Conservation (phyloP, 2,888 invertebrate species). For the Stramonita haemastoma region DNA sequence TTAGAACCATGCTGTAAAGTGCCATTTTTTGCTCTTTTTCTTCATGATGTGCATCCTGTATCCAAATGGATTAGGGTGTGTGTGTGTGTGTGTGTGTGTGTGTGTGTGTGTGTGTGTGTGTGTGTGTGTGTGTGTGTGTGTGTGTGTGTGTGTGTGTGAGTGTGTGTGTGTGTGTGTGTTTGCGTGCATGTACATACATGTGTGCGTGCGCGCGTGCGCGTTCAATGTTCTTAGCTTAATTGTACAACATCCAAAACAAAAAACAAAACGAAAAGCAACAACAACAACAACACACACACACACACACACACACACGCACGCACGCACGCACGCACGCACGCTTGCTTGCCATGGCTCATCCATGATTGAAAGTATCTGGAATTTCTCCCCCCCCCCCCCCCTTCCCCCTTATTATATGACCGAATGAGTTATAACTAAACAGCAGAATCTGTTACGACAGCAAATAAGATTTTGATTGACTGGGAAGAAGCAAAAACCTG, state of each 20-base stretch:
- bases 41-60: no score
- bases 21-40: no score
- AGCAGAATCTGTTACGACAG: no score
- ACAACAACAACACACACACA: background rate
- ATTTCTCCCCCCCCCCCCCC: background rate
- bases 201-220: background rate
- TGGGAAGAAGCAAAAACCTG: no score
- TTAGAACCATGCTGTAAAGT: no score
- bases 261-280: no score
- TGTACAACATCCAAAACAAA: background rate
- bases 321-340: background rate
- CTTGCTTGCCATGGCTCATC: background rate
- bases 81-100: background rate
- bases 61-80: no score
- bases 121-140: background rate
- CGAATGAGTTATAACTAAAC: background rate
- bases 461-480: no score
- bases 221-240: background rate
- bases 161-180: background rate
- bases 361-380: no score
- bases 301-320: background rate
- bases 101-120: background rate
- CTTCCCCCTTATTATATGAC: background rate
- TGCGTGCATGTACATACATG: background rate
- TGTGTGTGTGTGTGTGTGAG: constrained; percentile 3